A percentile compares a stretch with the other conserved stretches of the same genome.
These are phyloP conservation scores for Florisuga fusca DNA, from an alignment of 2,797 vertebrate species.

Conservation along the genomic window DNA sequence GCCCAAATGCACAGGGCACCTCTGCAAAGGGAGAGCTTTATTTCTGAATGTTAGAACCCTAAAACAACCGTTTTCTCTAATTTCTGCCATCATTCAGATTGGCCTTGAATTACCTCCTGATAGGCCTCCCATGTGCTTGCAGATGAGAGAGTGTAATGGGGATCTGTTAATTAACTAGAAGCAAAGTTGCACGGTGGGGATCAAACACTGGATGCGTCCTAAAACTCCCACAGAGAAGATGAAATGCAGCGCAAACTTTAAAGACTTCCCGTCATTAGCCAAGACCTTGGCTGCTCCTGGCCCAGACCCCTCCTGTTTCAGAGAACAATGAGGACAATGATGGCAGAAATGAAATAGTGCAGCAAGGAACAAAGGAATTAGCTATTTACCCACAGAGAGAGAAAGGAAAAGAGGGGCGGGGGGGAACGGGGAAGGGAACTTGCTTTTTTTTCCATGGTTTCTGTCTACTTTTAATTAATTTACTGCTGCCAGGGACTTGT, in stretches of 20 bases:
- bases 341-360: slow-evolving; percentile 84
- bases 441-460: slow-evolving; percentile 71
- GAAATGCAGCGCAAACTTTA: slow-evolving; percentile 97
- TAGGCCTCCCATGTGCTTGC: slow-evolving; percentile 84
- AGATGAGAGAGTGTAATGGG: slow-evolving; percentile 89
- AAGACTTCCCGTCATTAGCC: slow-evolving; percentile 99
- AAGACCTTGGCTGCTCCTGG: slow-evolving; percentile 91
- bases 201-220: slow-evolving; percentile 95
- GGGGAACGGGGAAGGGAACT: slow-evolving; percentile 52
- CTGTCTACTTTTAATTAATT: slow-evolving; percentile 87
- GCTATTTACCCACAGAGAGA: slow-evolving; percentile 83
- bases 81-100: slow-evolving; percentile 84
- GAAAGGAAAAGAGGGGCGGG: slow-evolving; percentile 67
- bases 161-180: slow-evolving; percentile 95
- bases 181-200: slow-evolving; percentile 89
- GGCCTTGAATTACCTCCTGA: slow-evolving; percentile 88
- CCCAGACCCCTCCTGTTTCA: slow-evolving; percentile 88
- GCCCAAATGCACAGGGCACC: slow-evolving; percentile 64
- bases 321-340: slow-evolving; percentile 89
- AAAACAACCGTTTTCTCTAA: slow-evolving; percentile 82
- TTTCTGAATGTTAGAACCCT: slow-evolving; percentile 77
- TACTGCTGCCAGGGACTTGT: slow-evolving; percentile 76
- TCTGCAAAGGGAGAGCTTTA: slow-evolving; percentile 71
- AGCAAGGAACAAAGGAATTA: slow-evolving; percentile 84
- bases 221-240: slow-evolving; percentile 93